A percentile compares a stretch with the other conserved stretches of the same genome.
phyloP scores from a whole-genome alignment of 2,797 vertebrate genomes.

The Garrulus glandarius region DNA sequence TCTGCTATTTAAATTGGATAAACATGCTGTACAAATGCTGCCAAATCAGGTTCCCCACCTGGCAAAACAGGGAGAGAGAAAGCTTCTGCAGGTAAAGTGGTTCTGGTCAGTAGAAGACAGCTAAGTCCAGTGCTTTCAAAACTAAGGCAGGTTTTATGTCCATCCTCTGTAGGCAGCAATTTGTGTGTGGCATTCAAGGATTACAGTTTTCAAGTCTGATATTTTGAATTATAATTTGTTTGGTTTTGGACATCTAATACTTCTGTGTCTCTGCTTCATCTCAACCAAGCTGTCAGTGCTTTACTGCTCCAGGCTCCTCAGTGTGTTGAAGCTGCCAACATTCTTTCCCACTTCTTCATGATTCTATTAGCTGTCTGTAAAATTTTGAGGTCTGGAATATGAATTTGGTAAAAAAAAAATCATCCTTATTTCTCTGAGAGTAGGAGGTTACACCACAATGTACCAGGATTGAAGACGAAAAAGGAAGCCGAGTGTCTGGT shows the following conservation, averaged over 20 bases:
- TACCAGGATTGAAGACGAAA: background rate
- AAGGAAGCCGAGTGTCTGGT: background rate
- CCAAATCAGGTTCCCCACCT: background rate
- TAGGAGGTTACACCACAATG: background rate
- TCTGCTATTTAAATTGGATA: background rate
- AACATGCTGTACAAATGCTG: background rate
- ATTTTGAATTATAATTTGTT: background rate
- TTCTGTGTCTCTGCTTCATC: background rate
- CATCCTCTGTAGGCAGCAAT: background rate
- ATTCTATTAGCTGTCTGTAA: background rate
- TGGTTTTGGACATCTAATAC: background rate
- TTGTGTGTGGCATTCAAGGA: background rate
- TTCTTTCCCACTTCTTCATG: background rate
- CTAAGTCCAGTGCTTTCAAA: background rate
- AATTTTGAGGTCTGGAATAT: background rate
- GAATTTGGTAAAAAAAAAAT: background rate
- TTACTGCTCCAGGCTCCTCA: background rate
- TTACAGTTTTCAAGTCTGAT: background rate
- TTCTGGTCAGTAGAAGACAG: background rate
- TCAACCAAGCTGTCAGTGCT: background rate
- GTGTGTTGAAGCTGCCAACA: background rate
- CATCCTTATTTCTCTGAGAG: background rate
- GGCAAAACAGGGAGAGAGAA: background rate
- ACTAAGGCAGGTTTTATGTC: background rate
- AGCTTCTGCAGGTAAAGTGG: background rate